Base-by-base conservation (phyloP, 1,140 invertebrate species). In the Drosophila ercepeae region DNA sequence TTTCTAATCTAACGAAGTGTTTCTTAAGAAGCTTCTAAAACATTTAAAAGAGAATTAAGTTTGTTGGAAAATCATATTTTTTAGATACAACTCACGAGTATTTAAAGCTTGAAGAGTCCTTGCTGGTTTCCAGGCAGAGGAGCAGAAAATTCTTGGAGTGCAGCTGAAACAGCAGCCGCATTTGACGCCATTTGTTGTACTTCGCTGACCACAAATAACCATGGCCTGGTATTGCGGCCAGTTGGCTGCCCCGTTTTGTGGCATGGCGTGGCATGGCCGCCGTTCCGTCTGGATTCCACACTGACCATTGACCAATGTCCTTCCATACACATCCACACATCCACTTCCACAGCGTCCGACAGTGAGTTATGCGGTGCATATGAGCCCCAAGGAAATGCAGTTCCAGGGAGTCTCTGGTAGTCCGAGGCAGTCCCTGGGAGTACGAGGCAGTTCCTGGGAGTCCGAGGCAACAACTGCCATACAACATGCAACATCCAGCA, bases 151-250 rank as follows among this genome's bases (percentile, higher is more conserved):
- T 32, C 2, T 27, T 1, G 19, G 0, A 64, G 60, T 64, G 60
- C 42, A 39, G 3, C 1, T 11, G 27, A 8, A 19, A 58, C 50
- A 48, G 32, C 55, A 61, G 23, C 45, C 36, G 67, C 68, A 74
- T 78, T 84, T 78, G 79, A 78, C 75, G 79, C 65, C 79, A 84
- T 84, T 84, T 84, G 79, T 78, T 84, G 72, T 77, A 72, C 79
- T 75, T 84, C 75, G 79, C 79, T 84, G 79, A 67, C 79, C 79
- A 84, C 79, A 84, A 84, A 84, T 83, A 84, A 84, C 75, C 75
- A 68, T 79, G 75, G 79, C 77, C 71, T 84, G 79, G 41, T 48
- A 21, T 64, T 61, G 32, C 32, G 57, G 57, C 29, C 60, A 39
- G 54, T 29, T 41, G 13, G 60, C 42, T 39, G 60, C 27, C 29